Evolutionary conservation across 2,888 invertebrate species (phyloP).

Genomic region (Rhagophthalmus giganteus): DNA sequence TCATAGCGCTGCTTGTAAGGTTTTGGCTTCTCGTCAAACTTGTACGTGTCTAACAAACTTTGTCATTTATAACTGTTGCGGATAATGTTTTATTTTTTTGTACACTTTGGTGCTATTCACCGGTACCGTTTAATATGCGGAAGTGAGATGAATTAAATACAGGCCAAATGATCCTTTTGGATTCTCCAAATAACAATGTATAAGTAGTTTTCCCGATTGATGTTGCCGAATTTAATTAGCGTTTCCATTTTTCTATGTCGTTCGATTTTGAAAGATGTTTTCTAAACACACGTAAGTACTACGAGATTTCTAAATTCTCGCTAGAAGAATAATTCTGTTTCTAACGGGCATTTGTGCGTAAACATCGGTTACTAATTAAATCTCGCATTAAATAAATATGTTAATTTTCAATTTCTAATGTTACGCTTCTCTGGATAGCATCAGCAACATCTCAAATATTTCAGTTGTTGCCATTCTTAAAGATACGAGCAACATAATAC

Average conservation of each 20-base stretch:
- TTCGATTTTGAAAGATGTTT: conserved; percentile 22
- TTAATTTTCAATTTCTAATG: conserved; percentile 25
- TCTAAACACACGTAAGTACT: conserved; percentile 17
- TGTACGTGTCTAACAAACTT: conserved; percentile 8
- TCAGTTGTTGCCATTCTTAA: no score
- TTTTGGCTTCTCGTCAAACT: no score
- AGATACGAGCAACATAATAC: no score
- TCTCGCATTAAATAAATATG: conserved; percentile 22
- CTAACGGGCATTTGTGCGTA: conserved; percentile 23
- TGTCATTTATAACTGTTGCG: conserved; percentile 18
- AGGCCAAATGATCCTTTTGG: no score
- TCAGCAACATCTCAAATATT: conserved; percentile 12
- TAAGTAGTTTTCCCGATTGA: no score
- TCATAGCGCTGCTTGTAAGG: no score
- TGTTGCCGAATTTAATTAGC: no score
- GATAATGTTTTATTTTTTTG: conserved; percentile 9
- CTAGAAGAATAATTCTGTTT: conserved; percentile 17
- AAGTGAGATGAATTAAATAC: conserved; percentile 5
- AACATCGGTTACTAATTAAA: conserved; percentile 26
- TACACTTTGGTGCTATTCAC: conserved; percentile 14
- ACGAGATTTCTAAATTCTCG: conserved; percentile 25
- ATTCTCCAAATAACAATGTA: no score
- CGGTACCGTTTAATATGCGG: conserved; percentile 18
- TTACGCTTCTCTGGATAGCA: conserved; percentile 23
- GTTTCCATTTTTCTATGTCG: no score